Base-by-base conservation (phyloP, 1,140 invertebrate genomes). In the Drosophila burlai region DNA sequence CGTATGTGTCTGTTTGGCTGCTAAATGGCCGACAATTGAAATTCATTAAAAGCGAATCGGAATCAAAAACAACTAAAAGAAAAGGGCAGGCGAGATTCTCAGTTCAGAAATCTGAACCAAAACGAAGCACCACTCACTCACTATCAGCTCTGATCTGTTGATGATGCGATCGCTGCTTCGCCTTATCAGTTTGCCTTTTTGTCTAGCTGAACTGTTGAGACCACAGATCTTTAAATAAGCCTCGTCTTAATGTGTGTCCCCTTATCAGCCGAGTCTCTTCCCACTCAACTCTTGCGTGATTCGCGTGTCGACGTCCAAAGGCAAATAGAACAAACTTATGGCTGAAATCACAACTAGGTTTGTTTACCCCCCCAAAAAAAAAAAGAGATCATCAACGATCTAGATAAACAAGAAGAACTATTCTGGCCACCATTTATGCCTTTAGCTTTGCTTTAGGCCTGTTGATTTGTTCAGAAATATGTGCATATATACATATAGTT, bases 1-100 rank as follows among this genome's bases (percentile, higher is more conserved):
- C 69, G 66, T 73, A 50, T 66, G 38, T 34, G 47, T 65, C 36
- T 72, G 40, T 64, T 18, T 60, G 52, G 24, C 62, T 76, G 73
- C 74, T 77, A 77, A 77, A 67, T 77, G 74, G 62, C 16, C 31
- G 42, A 57, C 74, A 77, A 77, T 77, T 77, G 74, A 77, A 77
- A 77, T 77, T 67, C 72, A 77, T 77, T 77, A 76, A 77, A 67
- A 67, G 38, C 73, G 42, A 73, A 73, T 73, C 69, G 50, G 4
- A 69, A 34, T 52, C 29, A 26, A 29, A 26, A 49, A 49, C 24
- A 49, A 7, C 29, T 7, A 29, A 69, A 49, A 42, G 38, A 40
- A 40, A 40, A 31, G 4, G 26, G 34, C 50, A 34, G n/a, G 18
- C 40, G 29, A 21, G 52, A 65, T 60, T 59, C 50, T 47, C 29